Base-by-base conservation (phyloP, 2,113 vertebrate genomes). In the Leptocoma aspasia region DNA sequence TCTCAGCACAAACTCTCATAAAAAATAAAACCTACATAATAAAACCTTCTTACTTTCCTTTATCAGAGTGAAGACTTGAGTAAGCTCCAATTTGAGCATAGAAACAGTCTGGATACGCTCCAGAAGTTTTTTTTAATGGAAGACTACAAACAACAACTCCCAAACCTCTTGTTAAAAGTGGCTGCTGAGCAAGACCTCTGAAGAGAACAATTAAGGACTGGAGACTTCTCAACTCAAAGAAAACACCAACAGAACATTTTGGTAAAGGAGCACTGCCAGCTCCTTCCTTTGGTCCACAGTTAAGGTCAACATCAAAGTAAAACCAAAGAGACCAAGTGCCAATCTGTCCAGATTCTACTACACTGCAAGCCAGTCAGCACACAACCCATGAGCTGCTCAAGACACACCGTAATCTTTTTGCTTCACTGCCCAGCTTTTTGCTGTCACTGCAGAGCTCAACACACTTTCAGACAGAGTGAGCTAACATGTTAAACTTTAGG, bases 1-100 rank as follows among this genome's bases (percentile, higher is more conserved):
- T 44, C 50, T 71, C 73, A 59, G 42, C 23, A 84, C 0, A 2
- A 0, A 0, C 26, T 70, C 39, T 39, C 54, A 59, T 19, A 3
- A 37, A 80, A 90, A 92, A 66, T n/a, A 75, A 89, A 94, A 7
- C 22, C 9, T 49, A 20, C 13, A 26, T 3, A 78, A 66, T 39
- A 66, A 84, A 82, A 37, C 7, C 8, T 28, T 52, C 50, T 68
- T 49, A 53, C 17, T 73, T 82, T 26, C 23, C 72, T 64, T 84
- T 39, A 56, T 56, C 50, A 70, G 45, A 69, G 33, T 30, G 23
- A 61, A 91, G 14, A 87, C 23, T 63, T 47, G 26, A n/a, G 1
- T 26, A 82, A 70, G 15, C 50, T 59, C 53, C 17, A 90, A 50
- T 45, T 4, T 70, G 65, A 92, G 30, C 27, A 79, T 18, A 47